Percentiles rank a stretch among this genome's conserved stretches.
Conservation (phyloP, 2,797 vertebrate genomes). For the Helostoma temminkii region DNA sequence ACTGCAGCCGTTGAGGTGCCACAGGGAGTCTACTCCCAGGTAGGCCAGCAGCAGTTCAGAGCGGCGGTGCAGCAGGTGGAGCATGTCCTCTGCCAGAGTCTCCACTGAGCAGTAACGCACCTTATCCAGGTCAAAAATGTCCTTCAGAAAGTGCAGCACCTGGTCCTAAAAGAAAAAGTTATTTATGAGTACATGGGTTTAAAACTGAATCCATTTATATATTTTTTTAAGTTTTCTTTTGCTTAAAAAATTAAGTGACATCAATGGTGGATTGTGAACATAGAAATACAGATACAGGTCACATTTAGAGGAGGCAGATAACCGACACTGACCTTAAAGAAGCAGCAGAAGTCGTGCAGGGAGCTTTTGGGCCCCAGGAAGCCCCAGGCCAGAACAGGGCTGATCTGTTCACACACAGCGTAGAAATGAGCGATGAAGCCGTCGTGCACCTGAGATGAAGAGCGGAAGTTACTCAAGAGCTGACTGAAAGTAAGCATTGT, state of each 20-base stretch:
- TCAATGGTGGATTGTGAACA: too few relatives aligned
- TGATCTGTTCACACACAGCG: slow-evolving; percentile 94
- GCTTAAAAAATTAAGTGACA: too few relatives aligned
- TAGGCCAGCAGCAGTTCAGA: slow-evolving; percentile 89
- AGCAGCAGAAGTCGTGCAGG: slow-evolving; percentile 94
- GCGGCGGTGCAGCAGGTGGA: slow-evolving; percentile 88
- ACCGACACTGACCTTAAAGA: slow-evolving; percentile 92
- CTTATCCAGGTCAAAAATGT: slow-evolving; percentile 97
- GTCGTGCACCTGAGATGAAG: slow-evolving; percentile 85
- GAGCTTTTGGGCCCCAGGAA: slow-evolving; percentile 94
- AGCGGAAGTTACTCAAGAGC: neutral
- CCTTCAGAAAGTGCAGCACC: slow-evolving; percentile 94
- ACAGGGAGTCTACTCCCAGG: slow-evolving; percentile 83
- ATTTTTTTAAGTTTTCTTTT: too few relatives aligned
- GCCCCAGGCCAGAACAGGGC: slow-evolving; percentile 97
- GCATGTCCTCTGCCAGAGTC: slow-evolving; percentile 90
- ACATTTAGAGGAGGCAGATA: too few relatives aligned
- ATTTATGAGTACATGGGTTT: neutral
- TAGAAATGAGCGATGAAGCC: slow-evolving; percentile 98
- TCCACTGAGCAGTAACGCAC: slow-evolving; percentile 92
- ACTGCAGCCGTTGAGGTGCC: slow-evolving; percentile 73
- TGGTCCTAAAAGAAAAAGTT: slow-evolving; percentile 85
- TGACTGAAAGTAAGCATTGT: too few relatives aligned
- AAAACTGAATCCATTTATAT: too few relatives aligned
- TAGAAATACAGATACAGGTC: too few relatives aligned